Conservation (phyloP, 1,140 invertebrate genomes). For the Leguminivora glycinivorella region DNA sequence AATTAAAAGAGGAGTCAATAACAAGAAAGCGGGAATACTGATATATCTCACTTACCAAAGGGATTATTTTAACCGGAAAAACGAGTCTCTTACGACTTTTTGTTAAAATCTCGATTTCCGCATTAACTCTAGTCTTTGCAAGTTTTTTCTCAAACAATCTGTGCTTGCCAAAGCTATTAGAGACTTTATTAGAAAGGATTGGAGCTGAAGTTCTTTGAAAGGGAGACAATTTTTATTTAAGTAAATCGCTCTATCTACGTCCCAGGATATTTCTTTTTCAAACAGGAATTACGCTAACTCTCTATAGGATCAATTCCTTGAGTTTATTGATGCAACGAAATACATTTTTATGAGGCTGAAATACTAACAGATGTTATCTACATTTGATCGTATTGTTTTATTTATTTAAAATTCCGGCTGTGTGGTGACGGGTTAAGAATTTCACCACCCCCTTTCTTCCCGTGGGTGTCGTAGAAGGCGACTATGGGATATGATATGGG, state of each 20-base stretch:
- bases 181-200: neutral
- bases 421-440: too few species aligned
- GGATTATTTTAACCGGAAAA: neutral
- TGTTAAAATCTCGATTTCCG: neutral
- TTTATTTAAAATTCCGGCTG: too few species aligned
- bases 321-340: neutral
- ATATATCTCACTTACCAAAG: neutral
- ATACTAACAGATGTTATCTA: too few species aligned
- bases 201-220: neutral
- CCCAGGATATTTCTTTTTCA: neutral
- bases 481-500: too few species aligned
- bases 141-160: slow-evolving; percentile 8
- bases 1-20: slow-evolving; percentile 3
- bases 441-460: too few species aligned
- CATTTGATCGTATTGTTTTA: too few species aligned
- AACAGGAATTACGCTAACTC: neutral
- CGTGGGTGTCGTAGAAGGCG: too few species aligned
- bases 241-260: slow-evolving; percentile 15
- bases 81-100: neutral
- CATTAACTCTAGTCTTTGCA: neutral
- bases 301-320: neutral
- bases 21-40: neutral
- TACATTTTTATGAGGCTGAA: too few species aligned
- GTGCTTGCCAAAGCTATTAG: neutral
- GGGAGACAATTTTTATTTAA: neutral